Percentiles rank a stretch among this genome's conserved stretches.
Evolutionary conservation across 2,888 invertebrate genomes (phyloP).

Genomic region (Phytoseiulus persimilis): DNA sequence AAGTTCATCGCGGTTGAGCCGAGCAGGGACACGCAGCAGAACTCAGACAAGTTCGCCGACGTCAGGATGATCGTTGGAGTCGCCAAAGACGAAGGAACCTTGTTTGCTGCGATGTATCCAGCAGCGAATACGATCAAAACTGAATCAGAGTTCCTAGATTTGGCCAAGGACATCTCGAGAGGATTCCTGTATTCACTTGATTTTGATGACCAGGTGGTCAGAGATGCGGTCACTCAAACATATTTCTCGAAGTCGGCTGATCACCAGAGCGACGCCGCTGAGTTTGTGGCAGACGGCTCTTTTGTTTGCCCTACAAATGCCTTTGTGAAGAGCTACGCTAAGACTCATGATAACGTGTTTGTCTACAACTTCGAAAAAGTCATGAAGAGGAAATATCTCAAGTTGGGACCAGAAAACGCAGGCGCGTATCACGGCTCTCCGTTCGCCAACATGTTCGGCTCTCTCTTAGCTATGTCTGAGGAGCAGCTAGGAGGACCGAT

Average conservation of each 20-base stretch:
- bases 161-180: neutral
- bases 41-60: neutral
- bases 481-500: neutral
- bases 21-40: neutral
- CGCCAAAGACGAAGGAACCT: neutral
- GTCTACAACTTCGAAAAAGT: neutral
- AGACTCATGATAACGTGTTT: neutral
- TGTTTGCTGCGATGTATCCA: neutral
- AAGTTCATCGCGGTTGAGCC: neutral
- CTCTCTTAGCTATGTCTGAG: neutral
- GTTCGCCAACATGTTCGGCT: neutral
- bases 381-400: neutral
- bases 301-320: neutral
- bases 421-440: constrained; percentile 6
- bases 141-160: neutral
- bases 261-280: neutral
- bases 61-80: neutral
- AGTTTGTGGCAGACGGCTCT: neutral
- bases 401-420: neutral
- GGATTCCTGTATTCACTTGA: neutral
- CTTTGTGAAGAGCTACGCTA: neutral
- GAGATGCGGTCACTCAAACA: neutral
- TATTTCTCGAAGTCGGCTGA: neutral
- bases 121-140: neutral
- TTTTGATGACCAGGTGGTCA: neutral